Evolutionary conservation across 1,140 invertebrate genomes (phyloP).

Genomic region (Diorhabda carinulata): DNA sequence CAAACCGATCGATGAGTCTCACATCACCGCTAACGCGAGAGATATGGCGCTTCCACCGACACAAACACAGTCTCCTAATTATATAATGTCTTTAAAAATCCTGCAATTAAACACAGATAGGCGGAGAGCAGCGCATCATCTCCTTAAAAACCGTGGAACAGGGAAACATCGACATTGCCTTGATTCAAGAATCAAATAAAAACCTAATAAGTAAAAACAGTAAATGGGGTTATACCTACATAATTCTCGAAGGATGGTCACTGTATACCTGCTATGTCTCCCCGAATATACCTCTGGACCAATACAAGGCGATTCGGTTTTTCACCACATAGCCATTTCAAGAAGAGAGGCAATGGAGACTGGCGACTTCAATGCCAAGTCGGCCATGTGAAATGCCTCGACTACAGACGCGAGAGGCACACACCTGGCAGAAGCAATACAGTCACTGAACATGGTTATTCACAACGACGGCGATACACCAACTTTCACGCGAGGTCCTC

Average conservation of each 20-base stretch:
- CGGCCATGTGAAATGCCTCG: not conserved
- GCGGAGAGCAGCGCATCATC: not conserved
- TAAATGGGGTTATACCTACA: not conserved
- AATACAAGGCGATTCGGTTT: not conserved
- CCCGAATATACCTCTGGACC: slow-evolving; percentile 4
- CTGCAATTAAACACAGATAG: slow-evolving; percentile 5
- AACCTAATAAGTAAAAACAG: not conserved
- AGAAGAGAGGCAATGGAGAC: not conserved
- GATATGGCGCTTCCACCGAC: no score
- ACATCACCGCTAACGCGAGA: no score
- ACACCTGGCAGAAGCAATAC: not conserved
- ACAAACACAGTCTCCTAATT: no score
- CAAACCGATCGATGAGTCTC: no score
- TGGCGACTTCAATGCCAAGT: slow-evolving; percentile 8
- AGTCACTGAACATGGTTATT: not conserved
- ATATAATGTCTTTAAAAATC: slow-evolving; percentile 4
- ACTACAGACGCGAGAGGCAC: slow-evolving; percentile 2
- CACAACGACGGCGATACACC: slow-evolving; percentile 4
- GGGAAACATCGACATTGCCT: not conserved
- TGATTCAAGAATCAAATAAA: slow-evolving; percentile 7
- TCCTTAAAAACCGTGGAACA: not conserved
- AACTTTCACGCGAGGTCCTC: not conserved
- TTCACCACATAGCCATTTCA: not conserved
- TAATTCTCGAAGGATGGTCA: not conserved
- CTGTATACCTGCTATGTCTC: slow-evolving; percentile 5